Conservation (phyloP, 2,113 vertebrate species). For the Platichthys flesus region DNA sequence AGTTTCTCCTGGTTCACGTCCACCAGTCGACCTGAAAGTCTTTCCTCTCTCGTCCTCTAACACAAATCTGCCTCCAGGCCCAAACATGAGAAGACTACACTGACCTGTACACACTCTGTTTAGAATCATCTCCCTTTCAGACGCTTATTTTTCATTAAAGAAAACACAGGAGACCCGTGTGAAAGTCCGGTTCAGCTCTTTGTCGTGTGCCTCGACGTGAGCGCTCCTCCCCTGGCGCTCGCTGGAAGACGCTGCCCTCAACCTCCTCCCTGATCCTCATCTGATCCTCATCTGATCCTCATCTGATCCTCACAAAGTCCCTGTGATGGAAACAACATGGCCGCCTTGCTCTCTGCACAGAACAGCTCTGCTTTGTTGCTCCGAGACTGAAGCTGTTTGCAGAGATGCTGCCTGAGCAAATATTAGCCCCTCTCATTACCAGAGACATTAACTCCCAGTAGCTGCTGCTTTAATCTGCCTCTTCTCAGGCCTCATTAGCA, state of each 20-base stretch:
- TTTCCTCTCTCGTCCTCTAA: not conserved
- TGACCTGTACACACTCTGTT: not conserved
- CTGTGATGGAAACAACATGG: conserved; percentile 22
- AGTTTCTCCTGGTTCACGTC: too few relatives aligned
- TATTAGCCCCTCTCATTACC: conserved; percentile 50
- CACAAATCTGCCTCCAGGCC: too few relatives aligned
- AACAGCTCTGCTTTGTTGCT: conserved; percentile 36
- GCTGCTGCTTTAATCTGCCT: not conserved
- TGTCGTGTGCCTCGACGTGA: not conserved
- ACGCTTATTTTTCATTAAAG: not conserved
- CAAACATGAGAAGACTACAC: too few relatives aligned
- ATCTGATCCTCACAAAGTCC: conserved; percentile 23
- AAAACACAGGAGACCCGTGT: not conserved
- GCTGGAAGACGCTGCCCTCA: not conserved
- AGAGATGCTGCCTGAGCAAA: conserved; percentile 44
- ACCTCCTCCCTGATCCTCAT: conserved; percentile 4
- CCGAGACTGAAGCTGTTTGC: conserved; percentile 55
- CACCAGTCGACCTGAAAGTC: too few relatives aligned
- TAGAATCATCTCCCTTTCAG: not conserved
- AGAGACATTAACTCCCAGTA: conserved; percentile 53
- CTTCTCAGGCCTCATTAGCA: conserved; percentile 56
- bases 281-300: conserved; percentile 6
- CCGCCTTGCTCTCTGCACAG: conserved; percentile 24
- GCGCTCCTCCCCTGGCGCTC: conserved; percentile 2
- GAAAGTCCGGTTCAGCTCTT: not conserved